phyloP scores from a whole-genome alignment of 2,888 invertebrate genomes.

The Mythimna lalbum region DNA sequence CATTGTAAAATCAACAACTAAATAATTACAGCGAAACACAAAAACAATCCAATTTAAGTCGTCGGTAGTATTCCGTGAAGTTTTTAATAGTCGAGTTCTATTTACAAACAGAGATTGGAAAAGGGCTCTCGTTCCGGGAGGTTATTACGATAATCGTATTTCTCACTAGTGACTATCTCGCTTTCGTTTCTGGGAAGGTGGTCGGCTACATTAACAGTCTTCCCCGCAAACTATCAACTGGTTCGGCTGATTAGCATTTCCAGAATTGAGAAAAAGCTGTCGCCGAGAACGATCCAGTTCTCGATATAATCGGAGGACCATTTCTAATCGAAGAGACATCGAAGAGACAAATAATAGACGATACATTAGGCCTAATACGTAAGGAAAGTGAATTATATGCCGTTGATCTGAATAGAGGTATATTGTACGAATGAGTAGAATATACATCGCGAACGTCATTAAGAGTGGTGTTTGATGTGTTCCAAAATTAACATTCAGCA shows the following conservation, averaged over 20 bases:
- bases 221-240: constrained; percentile 87
- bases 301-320: constrained; percentile 26
- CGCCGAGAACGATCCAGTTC: constrained; percentile 28
- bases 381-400: constrained; percentile 11
- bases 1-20: constrained; percentile 20
- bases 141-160: constrained; percentile 89
- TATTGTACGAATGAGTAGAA: constrained; percentile 23
- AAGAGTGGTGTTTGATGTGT: constrained; percentile 16
- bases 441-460: constrained; percentile 16
- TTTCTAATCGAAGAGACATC: constrained; percentile 34
- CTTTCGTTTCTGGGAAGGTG: constrained; percentile 88
- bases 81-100: constrained; percentile 69
- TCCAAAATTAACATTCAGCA: constrained; percentile 36
- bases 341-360: constrained; percentile 15
- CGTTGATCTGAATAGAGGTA: constrained; percentile 36
- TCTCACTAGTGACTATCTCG: constrained; percentile 86
- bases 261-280: constrained; percentile 82
- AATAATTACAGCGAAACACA: constrained; percentile 30
- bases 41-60: constrained; percentile 33
- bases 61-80: constrained; percentile 62
- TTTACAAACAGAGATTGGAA: constrained; percentile 81
- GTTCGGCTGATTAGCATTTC: constrained; percentile 86
- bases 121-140: constrained; percentile 84
- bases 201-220: constrained; percentile 75
- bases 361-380: constrained; percentile 23